Evolutionary conservation across 2,888 invertebrate genomes (phyloP).

Genomic region (Chrysina gloriosa): DNA sequence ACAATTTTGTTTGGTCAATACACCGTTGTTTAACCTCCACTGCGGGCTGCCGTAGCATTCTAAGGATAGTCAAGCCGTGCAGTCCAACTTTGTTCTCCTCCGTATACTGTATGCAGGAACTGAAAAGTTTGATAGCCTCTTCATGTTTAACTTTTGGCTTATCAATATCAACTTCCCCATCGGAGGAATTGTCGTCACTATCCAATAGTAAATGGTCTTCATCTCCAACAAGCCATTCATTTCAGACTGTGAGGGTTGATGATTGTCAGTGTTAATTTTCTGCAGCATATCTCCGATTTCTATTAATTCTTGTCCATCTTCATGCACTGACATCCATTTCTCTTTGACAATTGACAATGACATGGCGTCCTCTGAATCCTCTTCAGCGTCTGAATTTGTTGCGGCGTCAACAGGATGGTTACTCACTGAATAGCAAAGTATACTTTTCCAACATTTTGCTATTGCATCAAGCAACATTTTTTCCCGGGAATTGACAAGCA

Average conservation of each 20-base stretch:
- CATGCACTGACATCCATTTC: background rate
- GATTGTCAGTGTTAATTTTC: background rate
- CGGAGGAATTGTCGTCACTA: background rate
- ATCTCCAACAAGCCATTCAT: background rate
- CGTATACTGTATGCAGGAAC: background rate
- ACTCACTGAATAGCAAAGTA: background rate
- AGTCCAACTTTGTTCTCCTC: background rate
- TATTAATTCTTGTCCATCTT: background rate
- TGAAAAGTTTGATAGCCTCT: background rate
- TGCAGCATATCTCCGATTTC: background rate
- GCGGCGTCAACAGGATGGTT: background rate
- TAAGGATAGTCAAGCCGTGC: background rate
- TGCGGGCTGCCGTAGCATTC: too few species aligned
- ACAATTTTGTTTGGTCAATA: background rate
- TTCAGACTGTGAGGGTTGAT: background rate
- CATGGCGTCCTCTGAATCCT: background rate
- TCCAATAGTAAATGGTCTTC: slow-evolving; percentile 6
- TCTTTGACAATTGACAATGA: background rate
- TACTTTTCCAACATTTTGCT: background rate
- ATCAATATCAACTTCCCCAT: background rate
- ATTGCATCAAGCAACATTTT: slow-evolving; percentile 9
- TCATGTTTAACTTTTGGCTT: background rate
- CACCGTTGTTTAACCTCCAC: too few species aligned
- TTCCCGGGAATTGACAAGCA: slow-evolving; percentile 15
- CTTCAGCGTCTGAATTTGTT: too few species aligned